A percentile compares a stretch with the other conserved stretches of the same genome.
phyloP scores from a whole-genome alignment of 35 echinoderm and acorn worm species.

The Patiria miniata region DNA sequence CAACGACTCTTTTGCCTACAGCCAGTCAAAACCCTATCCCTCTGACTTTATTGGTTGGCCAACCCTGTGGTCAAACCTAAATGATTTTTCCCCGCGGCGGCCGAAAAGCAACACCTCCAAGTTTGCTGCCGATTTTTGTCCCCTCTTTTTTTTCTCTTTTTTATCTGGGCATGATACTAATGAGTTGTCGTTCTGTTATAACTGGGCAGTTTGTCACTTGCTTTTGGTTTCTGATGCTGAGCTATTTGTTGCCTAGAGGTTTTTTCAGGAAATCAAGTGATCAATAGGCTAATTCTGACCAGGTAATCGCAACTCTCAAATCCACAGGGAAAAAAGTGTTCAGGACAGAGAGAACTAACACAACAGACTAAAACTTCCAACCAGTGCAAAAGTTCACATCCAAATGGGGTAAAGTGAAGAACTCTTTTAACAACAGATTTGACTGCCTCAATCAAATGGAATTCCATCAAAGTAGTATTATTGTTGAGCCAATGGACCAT shows the following conservation, averaged over 20 bases:
- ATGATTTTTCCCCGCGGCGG: background rate
- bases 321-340: no score
- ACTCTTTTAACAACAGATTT: no score
- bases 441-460: no score
- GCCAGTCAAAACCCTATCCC: background rate
- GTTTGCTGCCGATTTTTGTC: background rate
- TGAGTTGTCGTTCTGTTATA: background rate
- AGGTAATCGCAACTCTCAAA: no score
- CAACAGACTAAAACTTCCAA: no score
- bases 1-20: background rate
- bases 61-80: conserved; percentile 1
- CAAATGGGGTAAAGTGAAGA: no score
- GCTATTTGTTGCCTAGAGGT: background rate
- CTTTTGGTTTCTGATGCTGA: background rate
- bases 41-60: conserved; percentile 8
- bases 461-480: no score
- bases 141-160: no score
- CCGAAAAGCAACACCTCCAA: no score
- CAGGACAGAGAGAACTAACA: no score
- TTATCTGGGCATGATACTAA: background rate
- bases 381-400: no score
- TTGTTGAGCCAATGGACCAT: no score
- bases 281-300: background rate
- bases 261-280: background rate
- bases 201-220: background rate